Percentiles rank a stretch among this genome's conserved stretches.
phyloP scores from a whole-genome alignment of 2,113 vertebrate genomes.

The Psilopsiagon aurifrons region DNA sequence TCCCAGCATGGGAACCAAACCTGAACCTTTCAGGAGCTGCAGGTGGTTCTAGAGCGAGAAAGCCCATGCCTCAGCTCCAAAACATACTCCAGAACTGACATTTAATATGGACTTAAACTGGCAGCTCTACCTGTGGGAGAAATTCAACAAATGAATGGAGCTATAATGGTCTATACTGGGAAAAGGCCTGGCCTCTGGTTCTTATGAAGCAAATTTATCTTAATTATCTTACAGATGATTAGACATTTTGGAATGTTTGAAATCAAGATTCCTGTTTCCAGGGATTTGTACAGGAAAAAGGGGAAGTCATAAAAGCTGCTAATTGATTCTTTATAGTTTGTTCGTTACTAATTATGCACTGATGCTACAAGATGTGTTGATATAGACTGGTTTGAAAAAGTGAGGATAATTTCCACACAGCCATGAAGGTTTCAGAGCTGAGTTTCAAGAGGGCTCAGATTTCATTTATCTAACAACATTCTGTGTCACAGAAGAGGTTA shows the following conservation, averaged over 20 bases:
- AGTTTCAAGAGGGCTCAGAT: not conserved
- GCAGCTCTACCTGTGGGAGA: not conserved
- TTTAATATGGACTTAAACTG: not conserved
- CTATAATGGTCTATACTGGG: not conserved
- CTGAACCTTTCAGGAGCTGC: not conserved
- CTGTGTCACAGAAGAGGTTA: not conserved
- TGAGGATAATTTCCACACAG: not conserved
- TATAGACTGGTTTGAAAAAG: not conserved
- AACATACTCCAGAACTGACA: not conserved
- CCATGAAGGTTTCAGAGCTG: not conserved
- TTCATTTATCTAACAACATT: not conserved
- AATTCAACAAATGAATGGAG: not conserved
- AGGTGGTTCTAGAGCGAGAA: not conserved
- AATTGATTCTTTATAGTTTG: conserved; percentile 9
- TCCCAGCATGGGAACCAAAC: not conserved
- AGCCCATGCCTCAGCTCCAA: not conserved
- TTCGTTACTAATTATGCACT: not conserved
- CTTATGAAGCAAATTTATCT: not conserved
- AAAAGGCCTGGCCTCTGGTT: not conserved
- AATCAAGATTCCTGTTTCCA: not conserved
- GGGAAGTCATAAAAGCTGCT: not conserved
- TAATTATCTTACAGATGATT: not conserved
- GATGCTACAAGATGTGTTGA: not conserved
- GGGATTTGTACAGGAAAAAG: not conserved
- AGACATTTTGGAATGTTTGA: not conserved